Base-by-base conservation (phyloP, 2,888 invertebrate species). In the Steromphala cineraria region DNA sequence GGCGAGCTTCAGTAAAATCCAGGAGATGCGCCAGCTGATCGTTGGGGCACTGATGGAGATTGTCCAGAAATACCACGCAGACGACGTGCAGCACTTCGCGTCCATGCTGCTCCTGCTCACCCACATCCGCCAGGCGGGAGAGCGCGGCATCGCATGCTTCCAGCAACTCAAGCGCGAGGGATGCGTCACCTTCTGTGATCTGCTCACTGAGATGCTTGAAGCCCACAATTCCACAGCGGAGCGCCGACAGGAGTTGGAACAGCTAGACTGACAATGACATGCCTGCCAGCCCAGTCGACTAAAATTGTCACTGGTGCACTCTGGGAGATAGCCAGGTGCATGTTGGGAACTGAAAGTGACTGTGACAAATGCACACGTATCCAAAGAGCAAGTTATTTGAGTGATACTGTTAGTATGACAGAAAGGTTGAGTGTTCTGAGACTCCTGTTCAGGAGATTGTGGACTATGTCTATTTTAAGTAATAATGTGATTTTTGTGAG, bases 181-280 rank as follows among this genome's bases (percentile, higher is more conserved):
- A 31, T 81, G 80, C 21, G 90, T 91, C 76, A 84, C 86, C 8
- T 90, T 91, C 84, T 90, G 91, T 86, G 91, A 91, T 82, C 82
- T 91, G 19, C 78, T 91, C 10, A 89, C 87, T 17, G 91, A 91
- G 82, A 91, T 91, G 91, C 80, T 91, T 24, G 91, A 91, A 67
- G 90, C 91, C 75, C 85, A 87, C 83, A 87, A 83, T 77, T 81
- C 83, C 10, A 82, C 81, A 17, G 79, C 80, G 28, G 86, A 85
- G 52, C 28, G 79, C 3, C 71, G 76, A 53, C 67, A 78, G 21
- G 67, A 67, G 19, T n/a, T 46, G 17, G 67, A 67, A 78, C 67
- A 67, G 21, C 67, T 78, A 15, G 46, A 78, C 53, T 67, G 62
- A 78, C 62, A 28, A 15, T 62, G 28, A 62, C 62, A 28, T 62